phyloP scores from a whole-genome alignment of 2,888 invertebrate species.

The Cryptosula pallasiana region DNA sequence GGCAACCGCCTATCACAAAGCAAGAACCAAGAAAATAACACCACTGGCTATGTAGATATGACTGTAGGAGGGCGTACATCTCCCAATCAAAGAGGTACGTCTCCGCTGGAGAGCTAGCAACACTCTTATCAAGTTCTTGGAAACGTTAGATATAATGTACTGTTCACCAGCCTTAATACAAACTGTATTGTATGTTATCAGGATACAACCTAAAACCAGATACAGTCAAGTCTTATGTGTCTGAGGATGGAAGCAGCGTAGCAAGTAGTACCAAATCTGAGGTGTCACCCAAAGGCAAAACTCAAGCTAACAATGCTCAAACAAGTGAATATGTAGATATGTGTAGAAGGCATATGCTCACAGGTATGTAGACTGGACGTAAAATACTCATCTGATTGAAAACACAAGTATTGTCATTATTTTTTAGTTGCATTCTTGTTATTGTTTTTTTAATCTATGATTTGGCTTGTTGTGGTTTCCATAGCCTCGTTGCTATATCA shows the following conservation, averaged over 20 bases:
- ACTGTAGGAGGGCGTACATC: background rate
- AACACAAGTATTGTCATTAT: background rate
- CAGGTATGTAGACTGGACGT: no score
- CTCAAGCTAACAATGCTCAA: background rate
- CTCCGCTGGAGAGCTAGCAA: no score
- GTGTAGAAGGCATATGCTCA: background rate
- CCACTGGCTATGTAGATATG: constrained; percentile 3
- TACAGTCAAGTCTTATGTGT: background rate
- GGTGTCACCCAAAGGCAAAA: background rate
- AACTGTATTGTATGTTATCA: no score
- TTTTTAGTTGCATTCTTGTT: background rate
- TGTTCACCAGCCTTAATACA: no score
- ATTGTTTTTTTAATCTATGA: background rate
- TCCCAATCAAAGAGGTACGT: background rate
- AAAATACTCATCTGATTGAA: no score
- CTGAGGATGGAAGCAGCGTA: background rate
- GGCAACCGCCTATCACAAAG: background rate
- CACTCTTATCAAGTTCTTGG: no score
- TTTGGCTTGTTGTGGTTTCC: background rate
- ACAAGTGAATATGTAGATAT: constrained; percentile 18
- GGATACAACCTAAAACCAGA: constrained; percentile 9
- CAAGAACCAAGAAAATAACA: background rate
- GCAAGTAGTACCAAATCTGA: background rate
- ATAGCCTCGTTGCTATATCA: background rate
- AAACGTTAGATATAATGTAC: no score